Evolutionary conservation across 2,888 invertebrate species (phyloP), one percentile per base, ranked within the genome.

Genomic region (Drosophila picticornis): DNA sequence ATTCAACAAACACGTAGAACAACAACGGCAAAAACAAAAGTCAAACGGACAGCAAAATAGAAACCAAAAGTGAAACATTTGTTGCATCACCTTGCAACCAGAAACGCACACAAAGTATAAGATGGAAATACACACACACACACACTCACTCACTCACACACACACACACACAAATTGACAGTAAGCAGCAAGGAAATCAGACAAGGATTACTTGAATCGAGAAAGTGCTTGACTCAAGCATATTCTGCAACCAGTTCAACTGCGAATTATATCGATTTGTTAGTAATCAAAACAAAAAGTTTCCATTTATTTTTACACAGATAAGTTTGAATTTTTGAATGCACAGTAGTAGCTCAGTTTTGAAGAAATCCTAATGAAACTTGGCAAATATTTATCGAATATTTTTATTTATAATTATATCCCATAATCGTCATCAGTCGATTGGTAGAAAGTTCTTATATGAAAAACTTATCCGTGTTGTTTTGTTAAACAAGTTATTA

Each of bases 1-100:
- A 84, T 85, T 83, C 85, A 84, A 84, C 80, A 82, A 73, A 76
- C 78, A 65, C 46, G 52, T 52, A 29, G 51, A 29, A 51, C 29
- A 51, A 29, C n/a, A 19, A 22, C 22, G 4, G 6, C 22, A 78
- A 64, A 32, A 65, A 71, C 38, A 70, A 72, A 58, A 59, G 38
- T 63, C 56, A 66, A 10, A 61, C 68, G 66, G 29, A 67, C 50
- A 55, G 53, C 43, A 59, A 73, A 76, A 67, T 61, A 72, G 66
- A 84, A 79, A 72, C 82, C 57, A 73, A 73, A 82, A 82, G 76
- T 72, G 50, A 70, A 63, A 72, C 55, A 71, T 63, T 48, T 32
- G 57, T 65, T 72, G 72, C 60, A 56, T 70, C 72, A 82, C 78
- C 75, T 79, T 69, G 59, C 67, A 69, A 60, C 69, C 57, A 57